Evolutionary conservation across 2,888 invertebrate genomes (phyloP), one percentile per base, ranked within the genome.

Genomic region (Drosophila anomalata): DNA sequence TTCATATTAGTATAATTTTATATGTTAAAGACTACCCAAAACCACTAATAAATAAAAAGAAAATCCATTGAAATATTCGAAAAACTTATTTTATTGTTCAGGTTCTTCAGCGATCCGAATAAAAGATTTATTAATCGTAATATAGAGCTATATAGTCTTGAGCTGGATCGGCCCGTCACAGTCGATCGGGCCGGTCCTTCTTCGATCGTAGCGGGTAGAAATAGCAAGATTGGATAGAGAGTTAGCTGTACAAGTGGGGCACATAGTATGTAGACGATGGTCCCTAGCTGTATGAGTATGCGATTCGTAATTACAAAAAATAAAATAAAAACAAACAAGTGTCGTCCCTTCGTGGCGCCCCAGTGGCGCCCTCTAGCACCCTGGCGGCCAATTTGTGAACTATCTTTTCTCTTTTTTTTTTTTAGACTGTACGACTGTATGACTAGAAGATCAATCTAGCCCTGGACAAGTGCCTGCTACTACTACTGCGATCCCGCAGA

Each of bases 391-490:
- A 72, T 75, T 70, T 78, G 80, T 73, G 78, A 76, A 82, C 74
- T 42, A 20, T 14, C 20, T 20, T 42, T 42, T n/a, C 17, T 65
- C 17, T 42, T 20, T 42, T 20, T n/a, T 39, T 36, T 39, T 14
- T 67, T 88, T 78, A 83, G 80, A 88, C 82, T 88, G 89, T 85
- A 88, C 85, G 61, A 62, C 41, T 42, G 60, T 59, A 48, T 91
- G 91, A 91, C 91, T 91, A 91, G 91, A 91, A 91, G 91, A 91
- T 85, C 83, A 87, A 90, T 90, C 91, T 90, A 91, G 91, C 91
- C 91, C 87, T 90, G 87, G 90, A 90, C 79, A 87, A 89, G 84
- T 81, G 77, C 81, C 84, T 89, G 83, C 76, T 84, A 83, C 79
- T 89, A 88, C 77, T 44, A 85, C 88, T 84, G 88, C 88, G 90